A percentile compares a stretch with the other conserved stretches of the same genome.
Conservation (phyloP, 2,888 invertebrate species). For the Drosophila helvetica region DNA sequence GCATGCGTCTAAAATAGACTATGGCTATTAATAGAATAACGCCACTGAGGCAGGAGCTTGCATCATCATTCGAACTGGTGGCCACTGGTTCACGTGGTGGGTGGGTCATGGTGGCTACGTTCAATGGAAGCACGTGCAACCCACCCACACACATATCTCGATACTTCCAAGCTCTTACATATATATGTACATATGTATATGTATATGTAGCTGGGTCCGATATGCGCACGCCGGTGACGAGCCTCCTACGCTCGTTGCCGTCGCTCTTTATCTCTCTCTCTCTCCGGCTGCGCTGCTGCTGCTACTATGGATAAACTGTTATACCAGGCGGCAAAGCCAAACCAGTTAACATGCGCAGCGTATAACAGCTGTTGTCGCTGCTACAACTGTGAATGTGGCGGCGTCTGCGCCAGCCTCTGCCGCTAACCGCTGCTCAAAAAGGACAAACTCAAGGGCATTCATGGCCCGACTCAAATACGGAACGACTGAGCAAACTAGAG, state of each 20-base stretch:
- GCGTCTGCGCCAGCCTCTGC: conserved; percentile 21
- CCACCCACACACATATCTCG: conserved; percentile 9
- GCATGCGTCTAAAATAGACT: conserved; percentile 16
- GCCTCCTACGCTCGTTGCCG: conserved; percentile 58
- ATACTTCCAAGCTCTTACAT: neutral
- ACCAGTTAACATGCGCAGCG: conserved; percentile 58
- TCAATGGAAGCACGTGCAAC: conserved; percentile 40
- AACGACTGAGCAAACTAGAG: conserved; percentile 39
- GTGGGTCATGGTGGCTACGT: conserved; percentile 31
- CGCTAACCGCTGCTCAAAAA: conserved; percentile 59
- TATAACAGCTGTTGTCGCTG: conserved; percentile 57
- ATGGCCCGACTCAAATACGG: conserved; percentile 25
- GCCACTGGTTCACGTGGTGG: conserved; percentile 27
- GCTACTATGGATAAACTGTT: conserved; percentile 47
- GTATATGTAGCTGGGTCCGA: neutral
- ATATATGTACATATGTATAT: neutral
- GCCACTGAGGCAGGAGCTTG: conserved; percentile 38
- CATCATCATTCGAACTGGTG: conserved; percentile 44
- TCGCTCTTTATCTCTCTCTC: conserved; percentile 3
- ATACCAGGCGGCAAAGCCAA: conserved; percentile 49
- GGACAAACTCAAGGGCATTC: conserved; percentile 78
- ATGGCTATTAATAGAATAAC: conserved; percentile 44
- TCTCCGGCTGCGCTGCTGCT: conserved; percentile 1
- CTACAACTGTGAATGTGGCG: neutral
- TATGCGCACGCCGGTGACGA: conserved; percentile 59